Percentiles rank a stretch among this genome's conserved stretches.
These are phyloP conservation scores for Saturnia pavonia DNA, from an alignment of 2,888 invertebrate genomes.

Conservation along the genomic window DNA sequence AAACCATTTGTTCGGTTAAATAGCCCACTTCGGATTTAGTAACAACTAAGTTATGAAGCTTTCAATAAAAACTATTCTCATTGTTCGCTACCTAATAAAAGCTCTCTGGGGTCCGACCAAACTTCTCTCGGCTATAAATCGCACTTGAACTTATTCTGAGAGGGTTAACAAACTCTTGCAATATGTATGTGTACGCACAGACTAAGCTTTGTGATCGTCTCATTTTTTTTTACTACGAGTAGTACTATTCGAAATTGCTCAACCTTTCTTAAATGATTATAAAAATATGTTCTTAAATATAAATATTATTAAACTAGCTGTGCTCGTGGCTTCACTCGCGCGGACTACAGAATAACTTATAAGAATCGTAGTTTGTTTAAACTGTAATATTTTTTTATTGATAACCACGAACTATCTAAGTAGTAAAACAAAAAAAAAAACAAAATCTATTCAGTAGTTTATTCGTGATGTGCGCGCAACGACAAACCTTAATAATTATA, in stretches of 20 bases:
- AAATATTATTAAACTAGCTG: too few relatives aligned
- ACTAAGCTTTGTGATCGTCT: not conserved
- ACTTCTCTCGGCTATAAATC: constrained; percentile 50
- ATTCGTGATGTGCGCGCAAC: too few relatives aligned
- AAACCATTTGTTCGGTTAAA: constrained; percentile 14
- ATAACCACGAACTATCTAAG: too few relatives aligned
- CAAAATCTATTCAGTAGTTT: too few relatives aligned
- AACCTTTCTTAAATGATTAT: too few relatives aligned
- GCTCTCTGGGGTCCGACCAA: constrained; percentile 43
- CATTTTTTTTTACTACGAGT: constrained; percentile 4
- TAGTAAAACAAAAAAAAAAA: too few relatives aligned
- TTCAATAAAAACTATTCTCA: constrained; percentile 20
- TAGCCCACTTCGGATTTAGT: constrained; percentile 11
- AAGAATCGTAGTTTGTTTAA: too few relatives aligned
- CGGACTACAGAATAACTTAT: too few relatives aligned
- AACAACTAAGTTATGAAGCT: constrained; percentile 21
- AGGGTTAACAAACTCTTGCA: constrained; percentile 33
- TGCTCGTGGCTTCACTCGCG: too few relatives aligned
- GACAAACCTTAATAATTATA: too few relatives aligned
- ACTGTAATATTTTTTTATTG: too few relatives aligned
- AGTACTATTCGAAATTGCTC: not conserved
- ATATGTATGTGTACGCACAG: constrained; percentile 1
- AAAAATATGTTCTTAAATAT: too few relatives aligned
- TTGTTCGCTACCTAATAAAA: constrained; percentile 39
- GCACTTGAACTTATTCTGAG: constrained; percentile 32